These are phyloP conservation scores for Mus caroli DNA, from an alignment of 2,797 vertebrate genomes.

Conservation along the genomic window DNA sequence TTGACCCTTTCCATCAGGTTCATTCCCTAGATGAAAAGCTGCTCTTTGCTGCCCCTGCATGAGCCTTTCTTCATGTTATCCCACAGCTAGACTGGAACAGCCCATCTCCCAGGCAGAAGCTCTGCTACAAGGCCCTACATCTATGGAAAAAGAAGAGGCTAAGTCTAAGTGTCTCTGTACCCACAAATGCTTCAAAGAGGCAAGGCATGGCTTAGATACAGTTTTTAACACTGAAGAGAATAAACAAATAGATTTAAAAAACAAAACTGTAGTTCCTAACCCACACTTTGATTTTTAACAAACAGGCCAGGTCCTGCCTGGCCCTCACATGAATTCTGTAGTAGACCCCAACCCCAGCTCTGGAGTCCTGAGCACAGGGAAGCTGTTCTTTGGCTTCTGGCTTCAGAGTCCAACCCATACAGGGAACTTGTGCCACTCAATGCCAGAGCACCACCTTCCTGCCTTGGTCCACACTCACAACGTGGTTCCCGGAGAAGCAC, in stretches of 20 bases:
- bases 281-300: constrained; percentile 47
- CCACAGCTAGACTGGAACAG: not conserved
- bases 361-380: not conserved
- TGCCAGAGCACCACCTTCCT: constrained; percentile 92
- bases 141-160: not conserved
- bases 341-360: not conserved
- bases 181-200: constrained; percentile 33
- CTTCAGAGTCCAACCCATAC: not conserved
- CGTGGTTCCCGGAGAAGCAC: constrained; percentile 90
- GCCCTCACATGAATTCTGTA: constrained; percentile 4
- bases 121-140: not conserved
- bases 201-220: constrained; percentile 1
- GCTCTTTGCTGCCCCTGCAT: not conserved
- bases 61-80: not conserved
- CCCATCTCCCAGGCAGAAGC: not conserved
- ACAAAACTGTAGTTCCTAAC: not conserved
- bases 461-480: constrained; percentile 93
- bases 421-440: constrained; percentile 17
- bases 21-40: not conserved
- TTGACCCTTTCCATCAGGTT: not conserved
- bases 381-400: not conserved
- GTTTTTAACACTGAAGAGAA: not conserved
- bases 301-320: constrained; percentile 69
- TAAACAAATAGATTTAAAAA: not conserved
- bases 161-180: not conserved